Base-by-base conservation (phyloP, 2,113 vertebrate species). In the Etheostoma cragini region DNA sequence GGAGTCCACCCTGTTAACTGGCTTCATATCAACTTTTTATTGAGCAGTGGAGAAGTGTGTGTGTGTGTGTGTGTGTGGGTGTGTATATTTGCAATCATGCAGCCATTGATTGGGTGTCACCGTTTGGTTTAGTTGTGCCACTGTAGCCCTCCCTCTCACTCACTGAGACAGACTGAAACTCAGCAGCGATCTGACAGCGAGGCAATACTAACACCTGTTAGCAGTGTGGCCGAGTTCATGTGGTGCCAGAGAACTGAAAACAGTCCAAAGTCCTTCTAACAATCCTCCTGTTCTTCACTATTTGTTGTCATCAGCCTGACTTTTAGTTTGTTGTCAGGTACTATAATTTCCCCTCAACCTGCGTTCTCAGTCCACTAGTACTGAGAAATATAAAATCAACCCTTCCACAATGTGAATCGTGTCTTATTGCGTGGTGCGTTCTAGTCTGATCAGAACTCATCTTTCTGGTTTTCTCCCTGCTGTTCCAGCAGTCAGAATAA, bases 1-100 rank as follows among this genome's bases (percentile, higher is more conserved):
- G 24, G 74, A 70, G 33, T 81, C 71, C 61, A 47, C 46, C 72
- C 73, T 61, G 82, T 82, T 88, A 47, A 79, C 83, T 78, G 60
- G 81, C 62, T 35, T 69, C 53, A 76, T 67, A 85, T 93, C 83
- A 66, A 83, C 83, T 82, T 75, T 83, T 80, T 89, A 94, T 93
- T 81, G 93, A 94, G 83, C 81, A 85, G 62, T 91, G 82, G 87
- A 87, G 90, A 92, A 65, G 38, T 10, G 35, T 38, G 35, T 8
- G 35, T 38, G 35, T 38, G 35, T 38, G 35, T 38, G 35, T 38
- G 35, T 38, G 35, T 38, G 35, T 38, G 35, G 8, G 35, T 38
- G 35, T 38, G 67, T 71, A 70, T 15, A 65, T 67, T 67, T 80
- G 68, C 64, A 71, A 68, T 86, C 64, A 52, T 52, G 76, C 47